phyloP scores from a whole-genome alignment of 2,888 invertebrate genomes.

The Lasioglossum oenotherae region DNA sequence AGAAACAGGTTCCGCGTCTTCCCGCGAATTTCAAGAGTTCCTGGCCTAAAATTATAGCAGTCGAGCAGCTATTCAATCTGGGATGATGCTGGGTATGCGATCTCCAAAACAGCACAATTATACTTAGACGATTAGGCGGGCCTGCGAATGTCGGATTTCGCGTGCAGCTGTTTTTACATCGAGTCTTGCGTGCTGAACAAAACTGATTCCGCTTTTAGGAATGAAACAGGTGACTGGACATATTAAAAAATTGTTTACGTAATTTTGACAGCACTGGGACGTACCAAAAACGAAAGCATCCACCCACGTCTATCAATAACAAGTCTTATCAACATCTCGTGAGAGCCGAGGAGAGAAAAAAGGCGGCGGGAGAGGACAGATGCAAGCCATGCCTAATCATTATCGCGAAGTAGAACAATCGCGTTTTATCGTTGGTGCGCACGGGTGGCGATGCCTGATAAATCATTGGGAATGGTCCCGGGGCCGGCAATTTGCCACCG shows the following conservation, averaged over 20 bases:
- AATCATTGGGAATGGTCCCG: slow-evolving; percentile 63
- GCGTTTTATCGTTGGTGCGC: slow-evolving; percentile 48
- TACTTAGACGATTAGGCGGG: background rate
- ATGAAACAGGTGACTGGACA: too few relatives aligned
- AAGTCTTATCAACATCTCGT: background rate
- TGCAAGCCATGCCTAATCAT: slow-evolving; percentile 15
- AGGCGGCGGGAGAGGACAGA: background rate
- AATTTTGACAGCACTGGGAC: background rate
- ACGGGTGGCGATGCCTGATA: slow-evolving; percentile 66
- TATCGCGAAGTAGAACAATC: slow-evolving; percentile 53
- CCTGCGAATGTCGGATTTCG: background rate
- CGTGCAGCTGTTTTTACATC: background rate
- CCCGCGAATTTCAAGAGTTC: background rate
- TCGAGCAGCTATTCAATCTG: background rate
- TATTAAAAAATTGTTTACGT: too few relatives aligned
- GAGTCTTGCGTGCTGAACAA: too few relatives aligned
- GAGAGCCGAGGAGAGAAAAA: background rate
- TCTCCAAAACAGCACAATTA: background rate
- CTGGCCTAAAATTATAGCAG: background rate
- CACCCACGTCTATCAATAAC: background rate
- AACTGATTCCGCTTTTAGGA: too few relatives aligned
- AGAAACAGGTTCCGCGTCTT: background rate
- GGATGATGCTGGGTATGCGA: background rate
- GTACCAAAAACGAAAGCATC: background rate
- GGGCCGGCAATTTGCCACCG: slow-evolving; percentile 68